Conservation (phyloP, 2,113 vertebrate genomes). For the Myanophis thanlyinensis region DNA sequence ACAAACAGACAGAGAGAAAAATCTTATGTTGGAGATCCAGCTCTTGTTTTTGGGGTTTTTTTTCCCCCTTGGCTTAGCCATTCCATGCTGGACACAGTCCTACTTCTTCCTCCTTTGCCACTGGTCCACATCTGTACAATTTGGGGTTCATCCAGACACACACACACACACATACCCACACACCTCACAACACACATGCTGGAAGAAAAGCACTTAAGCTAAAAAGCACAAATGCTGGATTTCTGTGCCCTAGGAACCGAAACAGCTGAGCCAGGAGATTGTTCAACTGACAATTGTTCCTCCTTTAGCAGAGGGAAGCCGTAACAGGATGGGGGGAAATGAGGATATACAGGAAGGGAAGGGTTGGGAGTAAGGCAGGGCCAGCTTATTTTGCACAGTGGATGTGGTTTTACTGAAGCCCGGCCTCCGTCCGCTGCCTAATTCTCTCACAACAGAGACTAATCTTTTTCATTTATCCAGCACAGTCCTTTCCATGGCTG, state of each 20-base stretch:
- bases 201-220: conserved; percentile 34
- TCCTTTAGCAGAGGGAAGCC: background rate
- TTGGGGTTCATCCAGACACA: conserved; percentile 55
- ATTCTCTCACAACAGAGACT: conserved; percentile 20
- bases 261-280: background rate
- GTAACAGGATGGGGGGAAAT: background rate
- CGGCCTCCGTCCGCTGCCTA: background rate
- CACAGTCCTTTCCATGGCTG: background rate
- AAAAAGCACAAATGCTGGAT: background rate
- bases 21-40: conserved; percentile 52
- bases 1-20: background rate
- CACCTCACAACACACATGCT: background rate
- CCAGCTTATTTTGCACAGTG: background rate
- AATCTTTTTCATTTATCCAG: conserved; percentile 16
- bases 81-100: conserved; percentile 44
- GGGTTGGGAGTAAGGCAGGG: background rate
- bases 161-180: conserved; percentile 8
- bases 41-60: conserved; percentile 49
- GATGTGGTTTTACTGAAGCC: conserved; percentile 2
- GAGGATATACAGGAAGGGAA: conserved; percentile 6
- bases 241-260: conserved; percentile 3
- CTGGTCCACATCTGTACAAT: conserved; percentile 50
- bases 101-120: conserved; percentile 39
- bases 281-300: background rate
- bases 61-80: conserved; percentile 8